Evolutionary conservation across 1,140 invertebrate genomes (phyloP).

Genomic region (Contarinia nasturtii): DNA sequence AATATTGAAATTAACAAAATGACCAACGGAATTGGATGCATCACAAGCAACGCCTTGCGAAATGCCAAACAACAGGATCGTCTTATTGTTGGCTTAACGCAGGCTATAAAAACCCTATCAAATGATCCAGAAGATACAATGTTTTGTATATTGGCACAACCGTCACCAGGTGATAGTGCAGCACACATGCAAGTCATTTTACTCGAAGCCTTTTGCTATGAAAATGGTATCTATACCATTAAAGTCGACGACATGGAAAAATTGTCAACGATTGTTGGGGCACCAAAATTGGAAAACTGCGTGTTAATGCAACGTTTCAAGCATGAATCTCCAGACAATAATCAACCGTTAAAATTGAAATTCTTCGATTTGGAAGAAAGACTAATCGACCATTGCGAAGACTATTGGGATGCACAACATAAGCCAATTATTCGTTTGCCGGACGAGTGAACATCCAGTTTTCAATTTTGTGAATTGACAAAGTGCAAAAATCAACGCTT

Average conservation of each 20-base stretch:
- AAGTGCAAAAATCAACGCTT: too few species aligned
- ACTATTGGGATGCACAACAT: conserved; percentile 28
- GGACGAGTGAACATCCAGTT: conserved; percentile 12
- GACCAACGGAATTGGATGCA: conserved; percentile 23
- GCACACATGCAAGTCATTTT: conserved; percentile 48
- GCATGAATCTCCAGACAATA: conserved; percentile 26
- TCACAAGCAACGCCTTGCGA: conserved; percentile 32
- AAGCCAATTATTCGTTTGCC: conserved; percentile 33
- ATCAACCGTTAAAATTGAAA: conserved; percentile 20
- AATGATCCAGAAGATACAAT: conserved; percentile 35
- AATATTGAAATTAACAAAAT: too few species aligned
- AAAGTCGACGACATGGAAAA: conserved; percentile 36
- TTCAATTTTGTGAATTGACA: too few species aligned
- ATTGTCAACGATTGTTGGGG: conserved; percentile 27
- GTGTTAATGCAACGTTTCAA: conserved; percentile 32
- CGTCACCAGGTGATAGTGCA: conserved; percentile 35
- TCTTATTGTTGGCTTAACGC: conserved; percentile 36
- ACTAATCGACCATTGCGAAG: conserved; percentile 32
- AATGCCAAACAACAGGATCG: conserved; percentile 34
- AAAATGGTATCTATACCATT: conserved; percentile 46
- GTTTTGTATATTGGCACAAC: conserved; percentile 39
- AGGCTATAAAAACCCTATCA: conserved; percentile 35
- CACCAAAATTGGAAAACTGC: conserved; percentile 25
- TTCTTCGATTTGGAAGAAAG: conserved; percentile 25
- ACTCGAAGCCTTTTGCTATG: conserved; percentile 46